phyloP scores from a whole-genome alignment of 2,113 vertebrate genomes.

The Poicephalus gulielmi region DNA sequence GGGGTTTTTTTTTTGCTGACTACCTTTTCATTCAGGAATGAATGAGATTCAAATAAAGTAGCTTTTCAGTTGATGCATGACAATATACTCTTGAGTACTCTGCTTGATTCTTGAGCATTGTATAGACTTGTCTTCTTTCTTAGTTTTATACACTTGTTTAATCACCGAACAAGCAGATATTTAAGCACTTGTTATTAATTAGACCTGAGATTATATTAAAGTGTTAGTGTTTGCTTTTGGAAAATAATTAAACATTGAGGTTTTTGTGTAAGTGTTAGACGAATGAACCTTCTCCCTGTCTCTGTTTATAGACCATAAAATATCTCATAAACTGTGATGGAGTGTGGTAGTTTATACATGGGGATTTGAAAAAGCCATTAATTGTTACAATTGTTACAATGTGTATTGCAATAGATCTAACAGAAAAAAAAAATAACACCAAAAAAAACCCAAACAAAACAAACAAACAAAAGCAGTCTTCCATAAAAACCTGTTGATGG shows the following conservation, averaged over 20 bases:
- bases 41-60: not conserved
- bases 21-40: not conserved
- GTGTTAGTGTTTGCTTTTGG: not conserved
- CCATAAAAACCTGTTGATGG: not conserved
- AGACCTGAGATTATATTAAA: not conserved
- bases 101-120: not conserved
- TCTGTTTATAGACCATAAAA: not conserved
- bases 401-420: not conserved
- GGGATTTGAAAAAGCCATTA: not conserved
- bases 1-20: not conserved
- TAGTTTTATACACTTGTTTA: not conserved
- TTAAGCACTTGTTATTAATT: not conserved
- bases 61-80: not conserved
- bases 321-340: not conserved
- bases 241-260: not conserved
- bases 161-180: not conserved
- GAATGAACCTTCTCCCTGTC: not conserved
- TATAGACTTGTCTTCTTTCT: not conserved
- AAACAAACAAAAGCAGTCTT: not conserved
- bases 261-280: not conserved
- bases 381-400: not conserved
- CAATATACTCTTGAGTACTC: not conserved
- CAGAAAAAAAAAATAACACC: fast-evolving
- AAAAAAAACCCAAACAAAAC: not conserved
- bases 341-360: not conserved